Evolutionary conservation across 2,113 vertebrate genomes (phyloP).

Genomic region (Chloropsis hardwickii): DNA sequence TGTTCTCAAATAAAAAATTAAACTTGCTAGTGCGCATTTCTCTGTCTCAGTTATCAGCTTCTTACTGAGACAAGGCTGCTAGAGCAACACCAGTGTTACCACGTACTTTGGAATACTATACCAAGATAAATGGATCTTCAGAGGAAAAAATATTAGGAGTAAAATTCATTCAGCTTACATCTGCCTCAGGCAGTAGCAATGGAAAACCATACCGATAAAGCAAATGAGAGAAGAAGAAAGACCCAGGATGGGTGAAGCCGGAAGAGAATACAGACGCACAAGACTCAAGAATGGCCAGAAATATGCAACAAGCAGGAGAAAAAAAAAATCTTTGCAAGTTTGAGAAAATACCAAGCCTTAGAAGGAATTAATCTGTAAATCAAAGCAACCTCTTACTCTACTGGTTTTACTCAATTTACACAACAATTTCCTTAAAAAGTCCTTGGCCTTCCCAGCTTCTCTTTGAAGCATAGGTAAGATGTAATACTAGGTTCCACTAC

Average conservation of each 20-base stretch:
- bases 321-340: background rate
- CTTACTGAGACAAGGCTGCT: background rate
- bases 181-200: background rate
- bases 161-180: background rate
- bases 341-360: background rate
- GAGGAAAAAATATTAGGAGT: background rate
- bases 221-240: background rate
- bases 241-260: background rate
- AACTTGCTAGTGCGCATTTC: background rate
- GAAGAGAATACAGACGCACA: background rate
- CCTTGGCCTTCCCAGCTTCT: background rate
- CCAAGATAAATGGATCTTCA: background rate
- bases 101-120: background rate
- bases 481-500: background rate
- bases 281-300: background rate
- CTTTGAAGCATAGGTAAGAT: background rate
- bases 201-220: background rate
- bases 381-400: background rate
- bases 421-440: background rate
- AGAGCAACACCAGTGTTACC: background rate
- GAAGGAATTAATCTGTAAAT: background rate
- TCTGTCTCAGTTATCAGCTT: background rate
- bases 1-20: background rate
- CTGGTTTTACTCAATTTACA: background rate
- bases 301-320: background rate